A percentile compares a stretch with the other conserved stretches of the same genome.
Conservation (phyloP, 2,113 vertebrate genomes). For the Cacatua alba region DNA sequence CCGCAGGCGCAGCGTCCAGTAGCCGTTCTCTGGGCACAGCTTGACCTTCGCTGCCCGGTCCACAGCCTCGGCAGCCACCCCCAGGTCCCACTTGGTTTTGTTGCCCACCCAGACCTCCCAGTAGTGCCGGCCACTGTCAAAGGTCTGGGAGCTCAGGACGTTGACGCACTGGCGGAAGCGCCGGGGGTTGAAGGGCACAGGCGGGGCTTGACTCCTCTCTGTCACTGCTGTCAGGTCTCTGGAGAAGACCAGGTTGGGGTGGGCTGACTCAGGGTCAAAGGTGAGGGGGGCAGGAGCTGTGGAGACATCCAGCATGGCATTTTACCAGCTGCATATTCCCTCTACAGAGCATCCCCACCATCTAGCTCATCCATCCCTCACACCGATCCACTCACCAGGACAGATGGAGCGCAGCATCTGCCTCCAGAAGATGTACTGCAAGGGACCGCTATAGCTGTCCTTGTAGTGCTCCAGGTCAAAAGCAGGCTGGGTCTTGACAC, state of each 20-base stretch:
- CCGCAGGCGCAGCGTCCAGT: conserved; percentile 85
- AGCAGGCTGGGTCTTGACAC: conserved; percentile 40
- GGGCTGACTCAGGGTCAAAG: conserved; percentile 83
- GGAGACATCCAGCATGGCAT: fast-evolving
- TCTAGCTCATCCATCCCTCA: fast-evolving
- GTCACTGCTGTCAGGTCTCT: conserved; percentile 78
- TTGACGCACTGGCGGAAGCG: conserved; percentile 86
- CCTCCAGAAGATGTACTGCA: conserved; percentile 86
- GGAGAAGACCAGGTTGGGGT: conserved; percentile 82
- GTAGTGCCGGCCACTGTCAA: conserved; percentile 80
- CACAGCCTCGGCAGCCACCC: conserved; percentile 78
- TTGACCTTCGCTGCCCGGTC: conserved; percentile 76
- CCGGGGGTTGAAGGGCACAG: background rate
- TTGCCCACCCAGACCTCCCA: conserved; percentile 87
- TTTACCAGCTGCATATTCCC: fast-evolving
- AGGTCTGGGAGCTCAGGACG: conserved; percentile 75
- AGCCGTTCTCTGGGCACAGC: conserved; percentile 81
- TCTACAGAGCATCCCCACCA: background rate
- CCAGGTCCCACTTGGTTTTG: conserved; percentile 88
- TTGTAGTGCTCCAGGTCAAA: conserved; percentile 69
- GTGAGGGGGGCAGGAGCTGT: conserved; percentile 80
- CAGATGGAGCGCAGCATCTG: conserved; percentile 79
- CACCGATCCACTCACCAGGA: conserved; percentile 69
- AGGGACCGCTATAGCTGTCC: conserved; percentile 75
- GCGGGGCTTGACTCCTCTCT: conserved; percentile 54